These are phyloP conservation scores for Drymodes brunneopygia DNA, from an alignment of 2,113 vertebrate genomes.

Conservation along the genomic window DNA sequence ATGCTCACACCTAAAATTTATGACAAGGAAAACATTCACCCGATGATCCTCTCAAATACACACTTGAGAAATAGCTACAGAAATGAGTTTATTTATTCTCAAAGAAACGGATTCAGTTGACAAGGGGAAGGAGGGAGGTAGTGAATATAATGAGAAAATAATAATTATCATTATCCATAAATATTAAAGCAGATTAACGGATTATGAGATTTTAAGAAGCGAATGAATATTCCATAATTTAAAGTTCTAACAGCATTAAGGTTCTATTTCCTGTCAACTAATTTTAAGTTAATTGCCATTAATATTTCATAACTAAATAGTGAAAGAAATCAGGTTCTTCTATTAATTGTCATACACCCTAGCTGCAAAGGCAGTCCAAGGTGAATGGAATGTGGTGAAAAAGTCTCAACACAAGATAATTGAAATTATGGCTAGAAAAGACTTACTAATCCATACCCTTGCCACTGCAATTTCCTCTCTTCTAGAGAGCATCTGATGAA, in stretches of 20 bases:
- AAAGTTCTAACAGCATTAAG: conserved; percentile 21
- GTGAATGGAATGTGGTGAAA: background rate
- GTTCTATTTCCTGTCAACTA: conserved; percentile 50
- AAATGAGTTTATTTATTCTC: conserved; percentile 38
- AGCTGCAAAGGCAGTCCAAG: background rate
- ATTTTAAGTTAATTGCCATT: conserved; percentile 61
- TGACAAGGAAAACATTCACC: background rate
- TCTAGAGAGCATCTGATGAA: background rate
- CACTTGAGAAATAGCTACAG: background rate
- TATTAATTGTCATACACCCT: background rate
- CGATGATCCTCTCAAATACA: background rate
- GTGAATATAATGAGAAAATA: conserved; percentile 28
- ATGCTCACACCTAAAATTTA: background rate
- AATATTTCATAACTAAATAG: conserved; percentile 59
- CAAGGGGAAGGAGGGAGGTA: background rate
- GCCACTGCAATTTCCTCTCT: background rate
- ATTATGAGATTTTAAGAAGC: conserved; percentile 17
- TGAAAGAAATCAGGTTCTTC: background rate
- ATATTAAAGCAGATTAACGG: conserved; percentile 51
- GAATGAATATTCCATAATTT: background rate
- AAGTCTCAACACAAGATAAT: background rate
- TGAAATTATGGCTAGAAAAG: background rate
- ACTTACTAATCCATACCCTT: background rate
- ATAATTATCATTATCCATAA: background rate
- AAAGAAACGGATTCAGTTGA: background rate